These are phyloP conservation scores for Trematocara unimaculatum DNA, from an alignment of 2,113 vertebrate species.

Conservation along the genomic window DNA sequence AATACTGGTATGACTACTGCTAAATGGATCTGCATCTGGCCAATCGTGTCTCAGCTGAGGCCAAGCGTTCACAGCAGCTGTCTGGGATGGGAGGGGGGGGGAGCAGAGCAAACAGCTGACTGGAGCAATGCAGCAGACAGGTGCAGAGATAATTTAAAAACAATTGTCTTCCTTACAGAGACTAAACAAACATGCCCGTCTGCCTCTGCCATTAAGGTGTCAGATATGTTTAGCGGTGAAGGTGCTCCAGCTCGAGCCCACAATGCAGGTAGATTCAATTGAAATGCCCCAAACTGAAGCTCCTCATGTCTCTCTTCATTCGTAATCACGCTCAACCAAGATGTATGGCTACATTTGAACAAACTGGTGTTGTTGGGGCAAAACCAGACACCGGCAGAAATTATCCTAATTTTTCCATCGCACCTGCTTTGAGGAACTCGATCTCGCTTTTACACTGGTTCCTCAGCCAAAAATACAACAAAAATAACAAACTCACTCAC, in stretches of 20 bases:
- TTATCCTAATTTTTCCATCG: neutral
- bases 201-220: conserved; percentile 8
- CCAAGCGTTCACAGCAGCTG: neutral
- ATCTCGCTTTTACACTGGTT: neutral
- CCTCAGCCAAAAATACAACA: neutral
- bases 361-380: neutral
- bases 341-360: neutral
- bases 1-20: neutral
- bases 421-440: neutral
- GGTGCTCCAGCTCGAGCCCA: neutral
- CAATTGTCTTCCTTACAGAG: neutral
- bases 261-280: neutral
- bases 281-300: neutral
- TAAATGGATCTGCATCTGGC: neutral
- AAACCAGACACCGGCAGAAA: neutral
- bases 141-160: neutral
- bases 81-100: neutral
- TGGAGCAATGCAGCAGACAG: neutral
- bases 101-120: neutral
- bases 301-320: neutral
- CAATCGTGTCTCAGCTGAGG: neutral
- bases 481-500: neutral
- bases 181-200: conserved; percentile 9
- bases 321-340: neutral
- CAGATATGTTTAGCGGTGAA: conserved; percentile 27